Evolutionary conservation across 2,888 invertebrate species (phyloP).

Genomic region (Drosophila niveifrons): DNA sequence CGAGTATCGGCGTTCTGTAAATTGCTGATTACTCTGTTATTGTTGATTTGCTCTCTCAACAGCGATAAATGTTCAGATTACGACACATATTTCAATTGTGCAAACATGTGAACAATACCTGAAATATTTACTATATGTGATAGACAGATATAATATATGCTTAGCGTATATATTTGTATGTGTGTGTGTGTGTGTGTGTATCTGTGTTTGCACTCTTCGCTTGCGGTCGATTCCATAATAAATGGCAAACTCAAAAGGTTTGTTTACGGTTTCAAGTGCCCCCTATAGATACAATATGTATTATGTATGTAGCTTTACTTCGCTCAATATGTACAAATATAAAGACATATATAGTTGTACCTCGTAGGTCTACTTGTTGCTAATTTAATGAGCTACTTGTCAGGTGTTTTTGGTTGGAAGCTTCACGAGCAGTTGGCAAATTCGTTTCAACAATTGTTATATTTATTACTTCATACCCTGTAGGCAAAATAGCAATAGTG

Average conservation of each 20-base stretch:
- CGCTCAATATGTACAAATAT: background rate
- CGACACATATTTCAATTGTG: constrained; percentile 13
- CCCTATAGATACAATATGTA: background rate
- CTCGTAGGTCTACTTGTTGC: background rate
- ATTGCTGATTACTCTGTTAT: constrained; percentile 12
- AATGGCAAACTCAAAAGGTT: constrained; percentile 23
- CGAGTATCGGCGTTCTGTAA: constrained; percentile 22
- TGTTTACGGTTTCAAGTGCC: constrained; percentile 30
- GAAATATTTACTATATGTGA: constrained; percentile 1
- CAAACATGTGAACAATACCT: constrained; percentile 11
- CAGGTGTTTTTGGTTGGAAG: constrained; percentile 13
- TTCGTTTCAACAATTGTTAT: constrained; percentile 1
- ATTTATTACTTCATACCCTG: constrained; percentile 1
- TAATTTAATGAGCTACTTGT: constrained; percentile 9
- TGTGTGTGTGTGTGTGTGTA: background rate
- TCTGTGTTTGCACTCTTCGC: background rate
- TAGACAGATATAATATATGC: background rate
- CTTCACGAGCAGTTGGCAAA: constrained; percentile 15
- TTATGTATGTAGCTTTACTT: background rate
- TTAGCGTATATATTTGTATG: too few relatives aligned
- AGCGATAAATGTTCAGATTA: constrained; percentile 35
- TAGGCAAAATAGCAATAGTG: too few relatives aligned
- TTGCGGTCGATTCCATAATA: constrained; percentile 10
- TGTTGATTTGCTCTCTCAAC: background rate
- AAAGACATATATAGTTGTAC: background rate